Evolutionary conservation across 2,888 invertebrate genomes (phyloP).

Genomic region (Drosophila suboccidentalis): DNA sequence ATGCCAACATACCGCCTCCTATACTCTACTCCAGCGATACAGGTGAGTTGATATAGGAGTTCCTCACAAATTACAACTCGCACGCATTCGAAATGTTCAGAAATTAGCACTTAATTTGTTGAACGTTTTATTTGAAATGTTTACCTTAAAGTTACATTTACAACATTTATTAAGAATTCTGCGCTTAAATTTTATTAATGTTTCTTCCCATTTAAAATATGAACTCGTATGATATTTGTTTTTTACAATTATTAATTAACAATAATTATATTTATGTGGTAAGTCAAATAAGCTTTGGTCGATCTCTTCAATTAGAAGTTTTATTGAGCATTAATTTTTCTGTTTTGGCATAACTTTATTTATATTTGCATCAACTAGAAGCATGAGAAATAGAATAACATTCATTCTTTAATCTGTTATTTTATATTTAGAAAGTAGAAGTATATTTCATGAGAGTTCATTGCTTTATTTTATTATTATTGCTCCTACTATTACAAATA

Average conservation of each 20-base stretch:
- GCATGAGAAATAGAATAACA: too few species aligned
- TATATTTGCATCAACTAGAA: neutral
- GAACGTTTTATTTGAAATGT: neutral
- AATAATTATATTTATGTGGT: too few species aligned
- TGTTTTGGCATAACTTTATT: neutral
- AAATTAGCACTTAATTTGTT: neutral
- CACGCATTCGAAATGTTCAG: neutral
- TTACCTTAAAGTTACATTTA: neutral
- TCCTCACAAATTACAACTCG: neutral
- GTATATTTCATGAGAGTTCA: too few species aligned
- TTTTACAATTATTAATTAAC: too few species aligned
- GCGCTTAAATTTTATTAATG: neutral
- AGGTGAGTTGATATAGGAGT: slow-evolving; percentile 86
- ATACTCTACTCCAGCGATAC: slow-evolving; percentile 94
- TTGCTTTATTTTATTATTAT: neutral
- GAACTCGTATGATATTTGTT: neutral
- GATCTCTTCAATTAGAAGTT: neutral
- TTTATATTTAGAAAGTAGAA: too few species aligned
- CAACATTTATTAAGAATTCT: neutral
- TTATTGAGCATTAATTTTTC: neutral
- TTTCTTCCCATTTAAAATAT: neutral
- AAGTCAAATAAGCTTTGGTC: too few species aligned
- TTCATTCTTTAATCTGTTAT: too few species aligned
- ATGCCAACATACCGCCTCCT: slow-evolving; percentile 93
- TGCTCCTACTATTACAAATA: neutral